Evolutionary conservation across 1,140 invertebrate genomes (phyloP), one percentile per base, ranked within the genome.

Genomic region (Trachymyrmex cornetzi): DNA sequence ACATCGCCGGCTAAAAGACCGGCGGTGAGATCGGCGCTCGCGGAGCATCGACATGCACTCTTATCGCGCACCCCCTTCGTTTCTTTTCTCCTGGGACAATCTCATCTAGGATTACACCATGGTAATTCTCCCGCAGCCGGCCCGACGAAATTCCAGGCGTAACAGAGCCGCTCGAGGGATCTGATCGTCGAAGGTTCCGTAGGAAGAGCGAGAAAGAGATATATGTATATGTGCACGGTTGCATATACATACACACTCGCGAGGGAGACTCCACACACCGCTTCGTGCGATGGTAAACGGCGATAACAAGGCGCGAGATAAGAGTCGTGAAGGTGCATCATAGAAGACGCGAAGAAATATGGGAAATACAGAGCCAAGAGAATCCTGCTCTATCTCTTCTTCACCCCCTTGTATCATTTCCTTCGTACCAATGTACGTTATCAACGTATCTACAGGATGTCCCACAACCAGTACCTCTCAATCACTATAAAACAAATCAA

Each of bases 291-390:
- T 92, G 85, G 92, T 90, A 87, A 92, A 91, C 89, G 88, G 89
- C 89, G 92, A 92, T 93, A 92, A 93, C 88, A 86, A 93, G 88
- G 91, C 88, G 88, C 88, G 88, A 92, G 91, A 92, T 93, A 92
- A 93, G 91, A 87, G 85, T 71, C 67, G 75, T 57, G 59, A 38
- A 86, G 87, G 82, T 72, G 77, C 82, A 90, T 91, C 87, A 90
- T 88, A 88, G 77, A 61, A 53, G 59, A 67, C 9, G 38, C 53
- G 16, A 12, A 34, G 84, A 30, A 44, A 53, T 34, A 71, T 74
- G 59, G 53, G 71, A 48, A n/a, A 55, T 57, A 38, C 38, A 24
- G 22, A 71, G 34, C 14, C 77, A 69, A 44, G 38, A 75, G 38
- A 34, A 69, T 34, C 34, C 48, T 12, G 24, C 53, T 88, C 50